Conservation (phyloP, 2,113 vertebrate species). For the Tringa solitaria region DNA sequence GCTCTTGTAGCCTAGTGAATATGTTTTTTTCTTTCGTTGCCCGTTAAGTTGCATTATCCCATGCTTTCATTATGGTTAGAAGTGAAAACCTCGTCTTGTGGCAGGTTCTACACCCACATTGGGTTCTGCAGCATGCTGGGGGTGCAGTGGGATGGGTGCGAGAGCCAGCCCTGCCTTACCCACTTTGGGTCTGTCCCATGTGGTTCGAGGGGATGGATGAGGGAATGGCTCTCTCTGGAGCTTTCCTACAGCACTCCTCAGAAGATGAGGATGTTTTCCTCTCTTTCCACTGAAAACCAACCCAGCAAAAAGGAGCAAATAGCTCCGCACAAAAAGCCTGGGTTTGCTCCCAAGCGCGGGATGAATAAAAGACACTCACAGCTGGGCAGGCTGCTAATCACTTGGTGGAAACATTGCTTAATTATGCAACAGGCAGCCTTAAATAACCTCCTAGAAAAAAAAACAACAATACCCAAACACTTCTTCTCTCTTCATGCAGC, state of each 20-base stretch:
- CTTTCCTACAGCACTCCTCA: not conserved
- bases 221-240: not conserved
- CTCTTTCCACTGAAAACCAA: not conserved
- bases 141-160: rapidly evolving
- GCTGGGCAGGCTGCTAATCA: not conserved
- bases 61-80: not conserved
- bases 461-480: not conserved
- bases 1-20: not conserved
- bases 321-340: not conserved
- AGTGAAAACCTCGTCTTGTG: not conserved
- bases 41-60: not conserved
- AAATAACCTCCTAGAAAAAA: conserved; percentile 30
- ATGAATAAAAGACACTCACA: not conserved
- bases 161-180: not conserved
- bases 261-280: rapidly evolving
- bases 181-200: rapidly evolving
- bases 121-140: rapidly evolving
- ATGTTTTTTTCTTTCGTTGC: not conserved
- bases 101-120: not conserved
- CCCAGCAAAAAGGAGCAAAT: not conserved
- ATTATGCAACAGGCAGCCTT: conserved; percentile 12
- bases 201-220: rapidly evolving
- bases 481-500: not conserved
- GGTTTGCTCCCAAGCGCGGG: not conserved
- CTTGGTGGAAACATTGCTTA: conserved; percentile 11